Evolutionary conservation across 1,140 invertebrate genomes (phyloP).

Genomic region (Ips typographus): DNA sequence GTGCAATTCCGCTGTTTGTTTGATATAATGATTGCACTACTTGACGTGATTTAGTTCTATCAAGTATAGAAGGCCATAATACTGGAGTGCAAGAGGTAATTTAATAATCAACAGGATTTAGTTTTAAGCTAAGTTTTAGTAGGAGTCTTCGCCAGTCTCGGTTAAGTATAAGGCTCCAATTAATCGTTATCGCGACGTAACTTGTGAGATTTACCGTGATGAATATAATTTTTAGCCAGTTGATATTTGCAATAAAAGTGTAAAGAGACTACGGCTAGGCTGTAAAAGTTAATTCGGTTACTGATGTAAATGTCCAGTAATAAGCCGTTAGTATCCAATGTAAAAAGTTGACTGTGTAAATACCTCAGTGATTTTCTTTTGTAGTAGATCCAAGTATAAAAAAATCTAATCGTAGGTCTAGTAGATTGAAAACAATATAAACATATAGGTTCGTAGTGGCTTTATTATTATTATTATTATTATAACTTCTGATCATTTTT

Average conservation of each 20-base stretch:
- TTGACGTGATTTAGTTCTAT: not conserved
- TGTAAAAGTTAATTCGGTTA: constrained; percentile 14
- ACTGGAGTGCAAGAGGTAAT: too few relatives aligned
- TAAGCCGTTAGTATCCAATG: constrained; percentile 12
- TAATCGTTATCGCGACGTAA: too few relatives aligned
- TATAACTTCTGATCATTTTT: constrained; percentile 2
- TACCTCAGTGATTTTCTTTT: constrained; percentile 28
- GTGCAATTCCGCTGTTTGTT: not conserved
- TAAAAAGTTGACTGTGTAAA: constrained; percentile 27
- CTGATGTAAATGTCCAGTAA: constrained; percentile 25
- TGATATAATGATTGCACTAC: not conserved
- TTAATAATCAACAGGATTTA: too few relatives aligned
- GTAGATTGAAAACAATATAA: constrained; percentile 11
- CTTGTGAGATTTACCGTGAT: too few relatives aligned
- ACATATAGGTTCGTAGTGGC: constrained; percentile 21
- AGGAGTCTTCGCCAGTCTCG: too few relatives aligned
- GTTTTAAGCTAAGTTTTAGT: too few relatives aligned
- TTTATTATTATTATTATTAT: constrained; percentile 10
- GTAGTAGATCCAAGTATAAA: constrained; percentile 21
- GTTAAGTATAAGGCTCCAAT: too few relatives aligned
- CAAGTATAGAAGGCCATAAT: too few relatives aligned
- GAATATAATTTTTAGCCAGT: too few relatives aligned
- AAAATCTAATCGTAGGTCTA: constrained; percentile 4
- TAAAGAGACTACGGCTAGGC: constrained; percentile 12
- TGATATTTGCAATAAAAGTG: constrained; percentile 7